These are phyloP conservation scores for Candoia aspera DNA, from an alignment of 2,113 vertebrate genomes.

Conservation along the genomic window DNA sequence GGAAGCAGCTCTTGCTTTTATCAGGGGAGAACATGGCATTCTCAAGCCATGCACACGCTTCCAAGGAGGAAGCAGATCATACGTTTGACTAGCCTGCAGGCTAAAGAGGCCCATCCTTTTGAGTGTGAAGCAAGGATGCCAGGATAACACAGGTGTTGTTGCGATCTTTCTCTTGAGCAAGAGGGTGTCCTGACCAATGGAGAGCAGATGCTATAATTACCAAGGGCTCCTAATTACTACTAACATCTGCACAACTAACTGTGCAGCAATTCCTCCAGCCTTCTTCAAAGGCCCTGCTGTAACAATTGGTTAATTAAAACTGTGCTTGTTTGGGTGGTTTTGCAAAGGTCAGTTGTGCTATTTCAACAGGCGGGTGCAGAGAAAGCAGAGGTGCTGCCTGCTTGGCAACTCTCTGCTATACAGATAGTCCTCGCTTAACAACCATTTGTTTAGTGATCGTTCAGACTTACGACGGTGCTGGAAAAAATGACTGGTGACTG, in stretches of 20 bases:
- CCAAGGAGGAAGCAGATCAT: constrained; percentile 20
- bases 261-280: constrained; percentile 30
- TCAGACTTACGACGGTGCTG: no score
- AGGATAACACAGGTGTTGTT: constrained; percentile 36
- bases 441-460: no score
- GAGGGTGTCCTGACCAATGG: constrained; percentile 45
- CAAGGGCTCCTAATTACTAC: constrained; percentile 32
- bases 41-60: not conserved
- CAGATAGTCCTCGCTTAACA: no score
- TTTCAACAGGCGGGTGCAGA: not conserved
- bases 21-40: constrained; percentile 8
- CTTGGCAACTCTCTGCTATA: no score
- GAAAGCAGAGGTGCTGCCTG: not conserved
- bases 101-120: not conserved
- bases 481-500: no score
- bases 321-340: not conserved
- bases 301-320: not conserved
- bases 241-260: constrained; percentile 33
- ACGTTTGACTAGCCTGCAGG: not conserved
- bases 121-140: constrained; percentile 48
- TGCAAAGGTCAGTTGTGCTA: not conserved
- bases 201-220: constrained; percentile 60
- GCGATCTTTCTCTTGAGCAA: constrained; percentile 15
- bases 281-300: constrained; percentile 26
- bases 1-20: not conserved